Base-by-base conservation (phyloP, 1,140 invertebrate species). In the Psilanteris sp. region DNA sequence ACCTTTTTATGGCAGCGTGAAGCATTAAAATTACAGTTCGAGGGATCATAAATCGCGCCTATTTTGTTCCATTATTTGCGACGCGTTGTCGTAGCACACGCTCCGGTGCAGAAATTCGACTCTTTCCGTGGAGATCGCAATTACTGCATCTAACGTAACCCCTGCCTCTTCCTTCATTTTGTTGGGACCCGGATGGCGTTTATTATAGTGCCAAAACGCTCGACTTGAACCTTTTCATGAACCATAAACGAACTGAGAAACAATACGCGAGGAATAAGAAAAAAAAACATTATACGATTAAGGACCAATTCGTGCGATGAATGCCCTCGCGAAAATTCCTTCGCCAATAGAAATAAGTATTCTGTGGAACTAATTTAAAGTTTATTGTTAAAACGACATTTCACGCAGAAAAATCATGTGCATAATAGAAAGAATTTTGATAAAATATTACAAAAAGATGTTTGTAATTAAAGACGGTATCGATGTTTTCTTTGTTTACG, bases 61-160 rank as follows among this genome's bases (percentile, higher is more conserved):
- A 68, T 68, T 68, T 57, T 55, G 39, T 39, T 59, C 36, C 66
- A 57, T 70, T 57, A 70, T 70, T 59, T 57, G 43, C 54, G 50
- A 59, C 54, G 43, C 52, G 66, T 31, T 52, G 66, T 59, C 52
- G 52, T 39, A 20, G n/a, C 50, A 43, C 34, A 55, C 22, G 36
- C 36, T 57, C 4, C 26, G 5, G 13, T 48, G 24, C 43, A 43
- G 59, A 64, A 64, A 64, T 64, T 64, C 59, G 59, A 52, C 46
- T 50, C 59, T 48, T 48, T 68, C 39, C 22, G 24, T 15, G 10
- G 34, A 55, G 62, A 37, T 67, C 48, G 29, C 50, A 55, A 67
- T 67, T 67, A 55, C 62, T 22, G 24, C 39, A 31, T 52, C 37
- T 52, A 44, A 24, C 18, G 7, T 62, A 52, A 10, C 16, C 61